Conservation (phyloP, 2,888 invertebrate species). For the Ecdyonurus torrentis region DNA sequence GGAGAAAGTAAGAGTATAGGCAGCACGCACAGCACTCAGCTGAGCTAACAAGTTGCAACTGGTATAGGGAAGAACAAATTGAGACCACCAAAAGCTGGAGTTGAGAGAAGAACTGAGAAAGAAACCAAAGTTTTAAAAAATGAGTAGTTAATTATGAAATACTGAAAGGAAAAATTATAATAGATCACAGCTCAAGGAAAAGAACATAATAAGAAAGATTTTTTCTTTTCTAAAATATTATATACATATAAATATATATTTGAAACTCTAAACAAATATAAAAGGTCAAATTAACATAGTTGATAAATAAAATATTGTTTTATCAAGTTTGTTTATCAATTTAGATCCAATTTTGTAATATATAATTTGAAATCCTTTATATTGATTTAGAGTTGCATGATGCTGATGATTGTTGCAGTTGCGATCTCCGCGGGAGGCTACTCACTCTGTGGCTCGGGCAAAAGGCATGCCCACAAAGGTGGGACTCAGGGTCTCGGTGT, state of each 20-base stretch:
- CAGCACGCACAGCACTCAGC: background rate
- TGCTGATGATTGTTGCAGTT: too few relatives aligned
- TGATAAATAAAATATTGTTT: too few relatives aligned
- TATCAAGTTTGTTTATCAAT: too few relatives aligned
- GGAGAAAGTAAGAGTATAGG: background rate
- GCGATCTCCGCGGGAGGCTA: conserved; percentile 31
- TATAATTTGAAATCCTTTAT: too few relatives aligned
- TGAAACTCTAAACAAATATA: too few relatives aligned
- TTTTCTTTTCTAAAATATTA: conserved; percentile 4
- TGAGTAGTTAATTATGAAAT: background rate
- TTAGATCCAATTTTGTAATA: too few relatives aligned
- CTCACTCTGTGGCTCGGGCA: conserved; percentile 98
- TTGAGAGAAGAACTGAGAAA: background rate
- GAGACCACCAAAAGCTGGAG: background rate
- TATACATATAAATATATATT: too few relatives aligned
- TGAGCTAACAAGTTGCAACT: background rate
- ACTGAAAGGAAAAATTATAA: background rate
- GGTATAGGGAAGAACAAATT: background rate
- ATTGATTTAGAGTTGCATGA: too few relatives aligned
- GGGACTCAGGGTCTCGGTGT: conserved; percentile 95
- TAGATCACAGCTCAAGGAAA: background rate
- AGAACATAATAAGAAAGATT: too few relatives aligned
- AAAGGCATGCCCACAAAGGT: conserved; percentile 98
- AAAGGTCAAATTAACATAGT: conserved; percentile 18
- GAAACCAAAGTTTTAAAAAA: background rate